Percentiles rank a stretch among this genome's conserved stretches.
Conservation (phyloP, 2,113 vertebrate species). For the Acinonyx jubatus region DNA sequence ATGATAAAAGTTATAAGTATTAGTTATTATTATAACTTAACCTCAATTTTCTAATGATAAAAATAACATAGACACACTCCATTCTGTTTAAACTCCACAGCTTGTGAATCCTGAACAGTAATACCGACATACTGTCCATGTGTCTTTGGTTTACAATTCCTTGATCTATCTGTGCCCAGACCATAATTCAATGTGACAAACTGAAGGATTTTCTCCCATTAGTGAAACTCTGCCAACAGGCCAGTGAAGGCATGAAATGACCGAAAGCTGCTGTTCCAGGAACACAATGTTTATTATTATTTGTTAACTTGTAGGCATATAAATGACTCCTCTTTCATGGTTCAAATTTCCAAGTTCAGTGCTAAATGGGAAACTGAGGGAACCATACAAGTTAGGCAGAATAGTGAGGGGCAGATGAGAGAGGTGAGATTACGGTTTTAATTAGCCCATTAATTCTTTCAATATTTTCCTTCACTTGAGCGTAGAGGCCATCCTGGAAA, state of each 20-base stretch:
- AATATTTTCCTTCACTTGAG: not conserved
- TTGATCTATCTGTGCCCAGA: not conserved
- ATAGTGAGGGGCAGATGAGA: not conserved
- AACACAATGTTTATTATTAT: not conserved
- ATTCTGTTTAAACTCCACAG: not conserved
- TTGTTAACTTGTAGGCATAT: not conserved
- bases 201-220: not conserved
- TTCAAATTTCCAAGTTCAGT: not conserved
- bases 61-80: conserved; percentile 2
- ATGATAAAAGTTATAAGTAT: not conserved
- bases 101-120: not conserved
- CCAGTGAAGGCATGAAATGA: not conserved
- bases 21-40: not conserved
- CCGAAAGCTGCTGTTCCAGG: not conserved
- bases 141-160: not conserved
- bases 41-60: not conserved
- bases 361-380: conserved; percentile 22
- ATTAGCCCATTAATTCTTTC: conserved; percentile 20
- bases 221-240: not conserved
- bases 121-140: not conserved
- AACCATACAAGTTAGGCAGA: not conserved
- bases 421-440: not conserved
- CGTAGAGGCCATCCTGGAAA: not conserved
- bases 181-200: not conserved
- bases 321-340: not conserved